Evolutionary conservation across 1,140 invertebrate genomes (phyloP).

Genomic region (Drosophila insularis): DNA sequence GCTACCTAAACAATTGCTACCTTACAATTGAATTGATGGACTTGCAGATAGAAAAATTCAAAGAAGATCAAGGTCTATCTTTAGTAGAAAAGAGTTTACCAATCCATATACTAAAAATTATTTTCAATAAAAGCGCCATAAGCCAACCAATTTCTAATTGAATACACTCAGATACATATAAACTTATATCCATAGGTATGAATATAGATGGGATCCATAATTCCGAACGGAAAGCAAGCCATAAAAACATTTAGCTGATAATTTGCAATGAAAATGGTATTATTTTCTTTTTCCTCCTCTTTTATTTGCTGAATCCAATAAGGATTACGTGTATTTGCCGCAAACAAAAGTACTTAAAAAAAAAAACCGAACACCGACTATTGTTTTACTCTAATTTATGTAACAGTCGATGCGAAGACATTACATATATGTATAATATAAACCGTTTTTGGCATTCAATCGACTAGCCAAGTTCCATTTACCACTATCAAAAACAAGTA

Average conservation of each 20-base stretch:
- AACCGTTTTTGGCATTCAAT: too few relatives aligned
- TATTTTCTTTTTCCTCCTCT: background rate
- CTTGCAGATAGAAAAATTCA: too few relatives aligned
- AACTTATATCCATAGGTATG: conserved; percentile 16
- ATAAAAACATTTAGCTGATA: conserved; percentile 70
- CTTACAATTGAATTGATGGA: too few relatives aligned
- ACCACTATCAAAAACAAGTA: conserved; percentile 18
- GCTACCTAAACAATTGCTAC: background rate
- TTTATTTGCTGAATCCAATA: conserved; percentile 8
- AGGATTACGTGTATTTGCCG: conserved; percentile 32
- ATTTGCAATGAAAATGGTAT: conserved; percentile 65
- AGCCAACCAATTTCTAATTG: conserved; percentile 1
- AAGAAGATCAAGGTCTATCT: too few relatives aligned
- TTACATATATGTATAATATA: too few relatives aligned
- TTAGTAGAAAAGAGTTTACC: too few relatives aligned
- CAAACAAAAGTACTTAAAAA: background rate
- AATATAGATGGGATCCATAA: background rate
- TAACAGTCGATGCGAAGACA: too few relatives aligned
- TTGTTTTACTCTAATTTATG: background rate
- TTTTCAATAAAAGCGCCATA: background rate
- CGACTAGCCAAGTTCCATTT: too few relatives aligned
- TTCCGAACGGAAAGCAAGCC: conserved; percentile 31
- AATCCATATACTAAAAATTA: background rate
- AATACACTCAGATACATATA: background rate
- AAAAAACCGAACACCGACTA: background rate